These are phyloP conservation scores for Atta texana DNA, from an alignment of 1,140 invertebrate genomes.

Conservation along the genomic window DNA sequence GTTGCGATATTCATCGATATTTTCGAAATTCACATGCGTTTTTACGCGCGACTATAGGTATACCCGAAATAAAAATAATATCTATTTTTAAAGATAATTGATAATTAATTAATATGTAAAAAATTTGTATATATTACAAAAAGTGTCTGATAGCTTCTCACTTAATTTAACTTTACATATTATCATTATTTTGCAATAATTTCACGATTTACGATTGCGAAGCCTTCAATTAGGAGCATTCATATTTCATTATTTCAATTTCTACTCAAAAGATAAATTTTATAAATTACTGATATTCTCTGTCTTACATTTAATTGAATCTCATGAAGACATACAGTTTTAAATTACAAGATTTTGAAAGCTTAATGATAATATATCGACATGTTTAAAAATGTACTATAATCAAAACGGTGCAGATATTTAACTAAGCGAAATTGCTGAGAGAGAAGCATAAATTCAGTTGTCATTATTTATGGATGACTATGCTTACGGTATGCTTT, in stretches of 20 bases:
- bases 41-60: neutral
- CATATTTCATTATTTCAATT: neutral
- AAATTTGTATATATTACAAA: neutral
- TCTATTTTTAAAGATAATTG: neutral
- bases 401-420: neutral
- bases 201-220: neutral
- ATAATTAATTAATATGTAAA: slow-evolving; percentile 8
- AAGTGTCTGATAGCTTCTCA: neutral
- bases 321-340: neutral
- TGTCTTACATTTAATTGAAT: neutral
- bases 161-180: neutral
- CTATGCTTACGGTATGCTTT: neutral
- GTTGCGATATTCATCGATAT: neutral
- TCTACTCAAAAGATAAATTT: neutral
- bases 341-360: neutral
- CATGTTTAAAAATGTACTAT: neutral
- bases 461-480: slow-evolving; percentile 32
- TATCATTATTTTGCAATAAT: neutral
- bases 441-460: slow-evolving; percentile 1
- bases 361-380: neutral
- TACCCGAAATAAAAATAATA: neutral
- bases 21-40: neutral
- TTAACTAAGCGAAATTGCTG: neutral
- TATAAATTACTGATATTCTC: slow-evolving; percentile 4
- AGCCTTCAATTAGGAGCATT: neutral